A percentile compares a stretch with the other conserved stretches of the same genome.
These are phyloP conservation scores for Imbricaverruca yamaguchii DNA, from an alignment of 2,888 invertebrate species.

Conservation along the genomic window DNA sequence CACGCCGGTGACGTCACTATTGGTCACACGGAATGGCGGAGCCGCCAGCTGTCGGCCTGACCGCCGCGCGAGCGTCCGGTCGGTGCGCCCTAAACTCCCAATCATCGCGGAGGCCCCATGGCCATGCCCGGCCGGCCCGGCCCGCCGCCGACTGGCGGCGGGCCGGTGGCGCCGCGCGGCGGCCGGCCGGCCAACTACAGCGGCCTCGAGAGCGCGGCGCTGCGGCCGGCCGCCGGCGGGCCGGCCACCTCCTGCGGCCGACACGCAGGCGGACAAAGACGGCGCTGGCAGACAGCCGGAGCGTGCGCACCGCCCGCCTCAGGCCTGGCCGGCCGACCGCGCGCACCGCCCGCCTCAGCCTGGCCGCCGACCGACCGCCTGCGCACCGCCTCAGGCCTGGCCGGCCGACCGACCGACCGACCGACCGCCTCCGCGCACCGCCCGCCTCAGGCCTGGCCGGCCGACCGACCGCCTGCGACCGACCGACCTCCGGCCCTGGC, in stretches of 20 bases:
- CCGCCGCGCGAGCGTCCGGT: not conserved
- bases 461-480: not conserved
- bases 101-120: no score
- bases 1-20: not conserved
- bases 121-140: not conserved
- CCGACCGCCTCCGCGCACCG: no score
- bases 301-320: no score
- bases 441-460: no score
- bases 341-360: not conserved
- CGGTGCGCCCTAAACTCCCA: not conserved
- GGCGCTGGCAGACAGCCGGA: not conserved
- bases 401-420: not conserved
- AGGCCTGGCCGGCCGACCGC: not conserved
- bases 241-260: not conserved
- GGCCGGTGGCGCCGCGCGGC: not conserved
- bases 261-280: conserved; percentile 5
- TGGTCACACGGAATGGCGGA: not conserved
- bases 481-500: no score
- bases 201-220: conserved; percentile 7
- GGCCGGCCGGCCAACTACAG: not conserved
- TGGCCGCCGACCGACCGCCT: no score
- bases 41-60: not conserved
- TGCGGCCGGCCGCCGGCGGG: not conserved
- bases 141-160: not conserved
- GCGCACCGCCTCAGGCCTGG: no score